Evolutionary conservation across 2,113 vertebrate genomes (phyloP).

Genomic region (Ochotona princeps): DNA sequence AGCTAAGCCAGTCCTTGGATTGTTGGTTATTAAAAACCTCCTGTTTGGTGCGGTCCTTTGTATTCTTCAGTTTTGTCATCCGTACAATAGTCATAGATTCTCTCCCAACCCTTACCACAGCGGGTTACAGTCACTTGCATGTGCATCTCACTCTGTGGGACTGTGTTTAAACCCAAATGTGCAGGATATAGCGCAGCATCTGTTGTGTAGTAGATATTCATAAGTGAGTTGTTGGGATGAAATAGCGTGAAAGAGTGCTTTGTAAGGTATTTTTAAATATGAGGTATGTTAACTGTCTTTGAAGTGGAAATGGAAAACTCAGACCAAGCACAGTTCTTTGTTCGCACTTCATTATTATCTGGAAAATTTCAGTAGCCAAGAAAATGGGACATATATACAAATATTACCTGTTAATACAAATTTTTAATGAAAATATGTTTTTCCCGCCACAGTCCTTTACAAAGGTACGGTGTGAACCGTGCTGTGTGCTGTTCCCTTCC

Average conservation of each 20-base stretch:
- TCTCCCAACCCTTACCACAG: background rate
- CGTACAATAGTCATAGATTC: background rate
- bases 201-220: background rate
- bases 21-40: conserved; percentile 40
- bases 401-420: no score
- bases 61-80: conserved; percentile 8
- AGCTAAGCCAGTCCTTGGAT: conserved; percentile 28
- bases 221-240: conserved; percentile 27
- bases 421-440: no score
- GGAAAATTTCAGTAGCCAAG: conserved; percentile 2
- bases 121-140: background rate
- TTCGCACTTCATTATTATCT: conserved; percentile 36
- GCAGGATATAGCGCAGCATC: background rate
- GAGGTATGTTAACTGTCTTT: conserved; percentile 45
- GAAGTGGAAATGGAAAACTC: conserved; percentile 37
- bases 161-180: background rate
- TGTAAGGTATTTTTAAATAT: conserved; percentile 49
- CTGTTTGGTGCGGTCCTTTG: background rate
- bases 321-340: conserved; percentile 7
- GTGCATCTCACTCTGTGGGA: background rate
- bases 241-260: conserved; percentile 45
- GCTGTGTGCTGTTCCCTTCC: background rate
- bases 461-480: conserved; percentile 11
- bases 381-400: background rate
- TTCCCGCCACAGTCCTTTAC: conserved; percentile 1